Evolutionary conservation across 2,113 vertebrate genomes (phyloP).

Genomic region (Meleagris gallopavo): DNA sequence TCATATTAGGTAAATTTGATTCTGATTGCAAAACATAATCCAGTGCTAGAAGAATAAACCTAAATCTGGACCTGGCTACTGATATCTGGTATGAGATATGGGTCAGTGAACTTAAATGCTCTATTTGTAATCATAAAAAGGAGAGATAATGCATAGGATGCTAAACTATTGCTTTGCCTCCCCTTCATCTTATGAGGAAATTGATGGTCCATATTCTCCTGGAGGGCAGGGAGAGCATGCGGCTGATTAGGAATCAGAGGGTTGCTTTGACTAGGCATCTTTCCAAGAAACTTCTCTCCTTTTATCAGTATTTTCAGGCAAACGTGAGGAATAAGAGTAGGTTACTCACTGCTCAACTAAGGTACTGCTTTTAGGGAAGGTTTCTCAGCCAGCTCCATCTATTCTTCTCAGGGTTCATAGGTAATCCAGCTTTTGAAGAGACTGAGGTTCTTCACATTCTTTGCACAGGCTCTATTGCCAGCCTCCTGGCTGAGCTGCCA

Average conservation of each 20-base stretch:
- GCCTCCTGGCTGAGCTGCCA: not conserved
- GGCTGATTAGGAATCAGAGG: constrained; percentile 22
- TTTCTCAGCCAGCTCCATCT: not conserved
- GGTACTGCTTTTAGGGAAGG: not conserved
- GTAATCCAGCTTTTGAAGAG: not conserved
- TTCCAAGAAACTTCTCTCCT: constrained; percentile 9
- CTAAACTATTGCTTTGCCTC: constrained; percentile 48
- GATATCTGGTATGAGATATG: constrained; percentile 45
- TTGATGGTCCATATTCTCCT: constrained; percentile 33
- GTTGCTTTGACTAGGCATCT: constrained; percentile 36
- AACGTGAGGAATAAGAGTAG: not conserved
- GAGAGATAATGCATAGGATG: constrained; percentile 46
- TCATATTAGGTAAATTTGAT: constrained; percentile 50
- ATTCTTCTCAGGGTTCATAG: not conserved
- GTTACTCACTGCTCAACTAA: not conserved
- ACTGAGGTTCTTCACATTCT: not conserved
- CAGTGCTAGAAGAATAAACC: constrained; percentile 55
- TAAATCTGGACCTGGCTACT: constrained; percentile 16
- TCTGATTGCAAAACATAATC: constrained; percentile 30
- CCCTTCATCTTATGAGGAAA: constrained; percentile 44
- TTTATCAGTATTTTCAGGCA: not conserved
- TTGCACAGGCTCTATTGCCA: not conserved
- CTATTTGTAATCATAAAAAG: constrained; percentile 61
- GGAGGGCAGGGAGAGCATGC: constrained; percentile 44
- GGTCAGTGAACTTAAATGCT: constrained; percentile 59